Conservation (phyloP, 1,140 invertebrate genomes). For the Procambarus virginalis region DNA sequence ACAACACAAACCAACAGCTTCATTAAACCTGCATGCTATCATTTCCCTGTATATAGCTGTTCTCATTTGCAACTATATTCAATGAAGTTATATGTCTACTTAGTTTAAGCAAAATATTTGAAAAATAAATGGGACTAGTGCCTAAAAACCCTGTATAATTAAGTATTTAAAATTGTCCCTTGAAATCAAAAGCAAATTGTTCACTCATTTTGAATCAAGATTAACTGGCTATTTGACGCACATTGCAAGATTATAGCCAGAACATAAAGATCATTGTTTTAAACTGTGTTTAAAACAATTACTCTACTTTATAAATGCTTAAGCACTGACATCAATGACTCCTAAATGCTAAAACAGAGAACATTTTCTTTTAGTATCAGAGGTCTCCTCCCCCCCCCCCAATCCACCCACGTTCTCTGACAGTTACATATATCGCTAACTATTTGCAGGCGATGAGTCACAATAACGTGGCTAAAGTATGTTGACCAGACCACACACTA, state of each 20-base stretch:
- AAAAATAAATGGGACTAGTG: neutral
- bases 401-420: no score
- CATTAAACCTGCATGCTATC: slow-evolving; percentile 7
- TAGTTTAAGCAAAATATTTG: neutral
- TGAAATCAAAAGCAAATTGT: slow-evolving; percentile 19
- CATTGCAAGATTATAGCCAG: neutral
- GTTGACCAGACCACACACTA: no score
- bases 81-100: neutral
- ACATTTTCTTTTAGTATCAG: no score
- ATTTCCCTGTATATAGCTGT: neutral
- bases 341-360: no score
- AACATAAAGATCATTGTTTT: neutral
- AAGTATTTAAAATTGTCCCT: neutral
- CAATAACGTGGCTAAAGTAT: no score
- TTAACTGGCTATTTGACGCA: neutral
- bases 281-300: neutral
- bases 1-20: slow-evolving; percentile 62
- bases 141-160: neutral
- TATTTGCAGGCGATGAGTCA: no score
- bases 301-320: neutral
- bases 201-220: neutral
- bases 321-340: neutral
- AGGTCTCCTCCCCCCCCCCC: no score
- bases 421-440: no score
- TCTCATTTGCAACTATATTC: neutral